Conservation (phyloP, 2,113 vertebrate species). For the Aspidoscelis tigris region DNA sequence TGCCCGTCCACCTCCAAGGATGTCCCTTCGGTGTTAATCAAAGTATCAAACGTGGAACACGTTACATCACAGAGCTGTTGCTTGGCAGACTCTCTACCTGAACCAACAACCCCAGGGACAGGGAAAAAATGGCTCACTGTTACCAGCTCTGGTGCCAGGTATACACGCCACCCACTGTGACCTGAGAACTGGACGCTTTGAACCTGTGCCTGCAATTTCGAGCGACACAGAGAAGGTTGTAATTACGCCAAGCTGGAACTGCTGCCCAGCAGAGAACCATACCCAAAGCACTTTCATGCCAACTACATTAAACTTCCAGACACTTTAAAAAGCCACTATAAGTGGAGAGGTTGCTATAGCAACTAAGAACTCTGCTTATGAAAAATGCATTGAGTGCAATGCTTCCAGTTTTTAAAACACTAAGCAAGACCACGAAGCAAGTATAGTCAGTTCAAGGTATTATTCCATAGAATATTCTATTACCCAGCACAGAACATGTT, state of each 20-base stretch:
- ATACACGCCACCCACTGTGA: neutral
- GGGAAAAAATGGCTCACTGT: neutral
- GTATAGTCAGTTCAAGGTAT: neutral
- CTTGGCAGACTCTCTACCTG: neutral
- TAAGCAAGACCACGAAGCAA: slow-evolving; percentile 1
- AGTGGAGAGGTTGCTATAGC: slow-evolving; percentile 1
- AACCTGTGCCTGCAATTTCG: neutral
- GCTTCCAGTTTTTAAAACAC: neutral
- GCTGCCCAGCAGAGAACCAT: neutral
- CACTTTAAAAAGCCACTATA: slow-evolving; percentile 17
- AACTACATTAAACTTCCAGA: slow-evolving; percentile 18
- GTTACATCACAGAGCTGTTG: neutral
- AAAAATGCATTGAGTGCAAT: slow-evolving; percentile 17
- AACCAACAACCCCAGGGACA: neutral
- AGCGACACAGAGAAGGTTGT: neutral
- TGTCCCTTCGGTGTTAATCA: neutral
- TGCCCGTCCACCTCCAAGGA: neutral
- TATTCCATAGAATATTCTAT: slow-evolving; percentile 15
- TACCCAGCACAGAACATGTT: neutral
- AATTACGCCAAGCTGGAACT: neutral
- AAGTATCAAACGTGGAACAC: neutral
- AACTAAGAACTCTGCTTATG: slow-evolving; percentile 1
- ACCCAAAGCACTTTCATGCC: neutral
- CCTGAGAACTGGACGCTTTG: neutral
- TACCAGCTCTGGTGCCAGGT: neutral